Evolutionary conservation across 2,797 vertebrate genomes (phyloP).

Genomic region (Enteromius unitaeniatus): DNA sequence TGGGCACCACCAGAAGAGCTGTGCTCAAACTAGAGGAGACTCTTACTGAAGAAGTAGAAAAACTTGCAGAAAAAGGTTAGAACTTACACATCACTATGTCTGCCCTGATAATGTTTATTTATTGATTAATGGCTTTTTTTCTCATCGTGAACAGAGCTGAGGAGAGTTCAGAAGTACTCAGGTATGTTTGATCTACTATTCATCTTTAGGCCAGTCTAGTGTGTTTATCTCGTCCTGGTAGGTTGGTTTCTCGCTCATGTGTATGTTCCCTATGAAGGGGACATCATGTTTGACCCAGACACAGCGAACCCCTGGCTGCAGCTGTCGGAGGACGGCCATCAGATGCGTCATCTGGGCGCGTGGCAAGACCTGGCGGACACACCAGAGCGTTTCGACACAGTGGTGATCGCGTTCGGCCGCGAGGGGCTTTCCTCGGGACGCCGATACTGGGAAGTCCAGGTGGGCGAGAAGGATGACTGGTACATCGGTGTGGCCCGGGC

Average conservation of each 20-base stretch:
- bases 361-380: slow-evolving; percentile 80
- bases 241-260: background rate
- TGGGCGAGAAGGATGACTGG: slow-evolving; percentile 85
- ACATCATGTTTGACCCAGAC: slow-evolving; percentile 81
- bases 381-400: slow-evolving; percentile 80
- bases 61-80: slow-evolving; percentile 74
- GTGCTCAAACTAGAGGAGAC: slow-evolving; percentile 72
- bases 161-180: slow-evolving; percentile 75
- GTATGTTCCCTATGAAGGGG: slow-evolving; percentile 65
- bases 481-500: slow-evolving; percentile 82
- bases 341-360: slow-evolving; percentile 76
- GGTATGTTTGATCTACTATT: slow-evolving; percentile 61
- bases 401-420: slow-evolving; percentile 80
- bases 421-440: slow-evolving; percentile 77
- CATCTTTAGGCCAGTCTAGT: background rate
- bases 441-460: slow-evolving; percentile 87
- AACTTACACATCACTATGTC: background rate
- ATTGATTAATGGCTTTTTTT: slow-evolving; percentile 7
- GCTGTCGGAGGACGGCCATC: slow-evolving; percentile 80
- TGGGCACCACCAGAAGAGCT: slow-evolving; percentile 77
- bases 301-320: slow-evolving; percentile 84
- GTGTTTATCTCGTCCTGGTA: background rate
- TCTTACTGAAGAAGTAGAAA: slow-evolving; percentile 69
- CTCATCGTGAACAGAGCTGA: slow-evolving; percentile 71
- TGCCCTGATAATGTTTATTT: background rate